A percentile compares a stretch with the other conserved stretches of the same genome.
Evolutionary conservation across 2,888 invertebrate genomes (phyloP).

Genomic region (Aradus depressus): DNA sequence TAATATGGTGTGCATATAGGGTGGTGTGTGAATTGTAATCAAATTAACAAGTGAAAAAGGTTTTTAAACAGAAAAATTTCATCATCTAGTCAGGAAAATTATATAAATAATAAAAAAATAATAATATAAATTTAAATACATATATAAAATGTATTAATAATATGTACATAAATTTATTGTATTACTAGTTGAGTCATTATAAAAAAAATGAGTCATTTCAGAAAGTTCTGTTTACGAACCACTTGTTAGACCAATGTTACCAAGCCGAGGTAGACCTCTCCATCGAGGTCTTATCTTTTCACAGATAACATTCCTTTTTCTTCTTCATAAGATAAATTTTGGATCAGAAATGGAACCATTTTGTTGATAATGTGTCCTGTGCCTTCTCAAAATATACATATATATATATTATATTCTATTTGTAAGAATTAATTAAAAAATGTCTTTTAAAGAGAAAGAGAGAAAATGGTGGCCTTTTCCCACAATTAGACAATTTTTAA

Average conservation of each 20-base stretch:
- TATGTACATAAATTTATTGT: slow-evolving; percentile 18
- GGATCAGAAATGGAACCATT: slow-evolving; percentile 16
- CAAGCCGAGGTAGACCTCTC: too few species aligned
- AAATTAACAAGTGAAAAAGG: slow-evolving; percentile 14
- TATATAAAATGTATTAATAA: too few species aligned
- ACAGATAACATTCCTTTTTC: slow-evolving; percentile 18
- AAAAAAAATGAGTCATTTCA: too few species aligned
- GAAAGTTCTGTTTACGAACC: slow-evolving; percentile 15
- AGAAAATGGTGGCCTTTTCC: too few species aligned
- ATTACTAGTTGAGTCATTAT: slow-evolving; percentile 4
- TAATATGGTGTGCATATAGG: slow-evolving; percentile 11
- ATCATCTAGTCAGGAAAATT: slow-evolving; percentile 19
- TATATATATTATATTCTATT: too few species aligned
- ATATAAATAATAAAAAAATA: slow-evolving; percentile 6
- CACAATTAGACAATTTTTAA: too few species aligned
- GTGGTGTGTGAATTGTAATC: slow-evolving; percentile 18
- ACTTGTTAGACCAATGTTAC: slow-evolving; percentile 16
- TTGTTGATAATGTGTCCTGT: slow-evolving; percentile 16
- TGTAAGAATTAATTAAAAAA: too few species aligned
- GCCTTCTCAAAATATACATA: too few species aligned
- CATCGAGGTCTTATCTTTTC: too few species aligned
- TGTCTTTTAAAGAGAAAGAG: too few species aligned
- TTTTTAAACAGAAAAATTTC: slow-evolving; percentile 19
- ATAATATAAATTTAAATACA: slow-evolving; percentile 12
- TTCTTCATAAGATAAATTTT: slow-evolving; percentile 20